A percentile compares a stretch with the other conserved stretches of the same genome.
Evolutionary conservation across 2,797 vertebrate genomes (phyloP).

Genomic region (Uromys caudimaculatus): DNA sequence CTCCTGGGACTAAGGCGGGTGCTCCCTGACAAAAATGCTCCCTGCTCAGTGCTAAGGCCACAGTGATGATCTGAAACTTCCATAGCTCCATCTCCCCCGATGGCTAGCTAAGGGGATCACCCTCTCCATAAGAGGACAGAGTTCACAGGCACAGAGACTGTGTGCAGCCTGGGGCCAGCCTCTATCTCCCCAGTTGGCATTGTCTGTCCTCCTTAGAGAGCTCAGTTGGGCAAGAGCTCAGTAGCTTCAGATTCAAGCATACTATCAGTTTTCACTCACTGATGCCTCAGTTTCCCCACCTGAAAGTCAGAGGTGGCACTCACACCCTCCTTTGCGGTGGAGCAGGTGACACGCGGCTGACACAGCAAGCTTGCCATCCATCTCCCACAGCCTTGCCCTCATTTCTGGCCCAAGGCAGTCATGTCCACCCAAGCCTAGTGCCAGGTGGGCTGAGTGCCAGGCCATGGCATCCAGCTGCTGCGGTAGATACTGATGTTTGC

Average conservation of each 20-base stretch:
- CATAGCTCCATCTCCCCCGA: neutral
- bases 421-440: neutral
- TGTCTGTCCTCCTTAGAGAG: neutral
- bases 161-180: neutral
- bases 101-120: neutral
- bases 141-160: no score
- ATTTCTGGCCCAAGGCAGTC: no score
- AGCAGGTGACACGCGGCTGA: no score
- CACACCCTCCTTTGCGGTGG: accelerated
- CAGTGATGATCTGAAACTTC: neutral
- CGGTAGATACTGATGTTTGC: neutral
- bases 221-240: neutral
- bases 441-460: neutral
- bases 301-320: neutral
- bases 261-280: neutral
- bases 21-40: neutral
- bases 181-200: neutral
- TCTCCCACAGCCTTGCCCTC: neutral
- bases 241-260: neutral
- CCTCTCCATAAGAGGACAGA: neutral
- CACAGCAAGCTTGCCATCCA: accelerated
- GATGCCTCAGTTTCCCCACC: neutral
- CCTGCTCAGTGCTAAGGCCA: neutral
- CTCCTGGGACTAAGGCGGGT: neutral
- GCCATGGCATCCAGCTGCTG: no score